phyloP scores from a whole-genome alignment of 2,113 vertebrate species.

The Tonatia bakeri region DNA sequence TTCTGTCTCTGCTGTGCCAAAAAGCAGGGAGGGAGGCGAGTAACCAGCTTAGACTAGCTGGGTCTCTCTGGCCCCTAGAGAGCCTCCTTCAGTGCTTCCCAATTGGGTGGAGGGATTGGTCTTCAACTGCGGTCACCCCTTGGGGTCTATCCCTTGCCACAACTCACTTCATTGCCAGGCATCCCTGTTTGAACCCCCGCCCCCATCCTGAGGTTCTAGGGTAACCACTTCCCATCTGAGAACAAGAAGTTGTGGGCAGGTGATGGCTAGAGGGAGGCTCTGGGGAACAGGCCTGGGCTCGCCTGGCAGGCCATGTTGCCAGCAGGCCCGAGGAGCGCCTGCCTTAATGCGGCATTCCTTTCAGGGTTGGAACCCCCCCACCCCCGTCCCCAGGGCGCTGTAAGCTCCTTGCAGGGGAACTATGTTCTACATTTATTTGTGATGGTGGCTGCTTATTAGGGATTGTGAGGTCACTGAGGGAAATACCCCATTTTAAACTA shows the following conservation, averaged over 20 bases:
- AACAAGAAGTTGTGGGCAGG: neutral
- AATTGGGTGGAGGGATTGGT: too few species aligned
- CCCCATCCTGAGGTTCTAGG: neutral
- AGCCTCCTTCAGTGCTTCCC: neutral
- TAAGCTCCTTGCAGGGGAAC: neutral
- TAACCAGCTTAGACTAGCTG: neutral
- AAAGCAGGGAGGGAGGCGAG: neutral
- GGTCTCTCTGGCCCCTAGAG: neutral
- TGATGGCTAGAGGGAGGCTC: neutral
- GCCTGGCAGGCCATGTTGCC: neutral
- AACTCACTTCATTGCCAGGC: too few species aligned
- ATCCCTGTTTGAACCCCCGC: neutral
- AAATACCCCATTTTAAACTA: neutral
- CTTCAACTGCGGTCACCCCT: too few species aligned
- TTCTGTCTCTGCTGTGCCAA: conserved; percentile 16
- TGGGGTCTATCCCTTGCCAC: neutral
- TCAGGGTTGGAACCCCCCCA: neutral
- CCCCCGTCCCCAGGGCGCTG: neutral
- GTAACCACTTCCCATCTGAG: neutral
- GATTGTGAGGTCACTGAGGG: neutral
- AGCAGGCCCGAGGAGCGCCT: neutral
- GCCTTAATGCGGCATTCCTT: too few species aligned
- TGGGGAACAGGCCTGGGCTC: neutral
- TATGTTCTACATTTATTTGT: neutral
- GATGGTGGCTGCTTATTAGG: neutral